Evolutionary conservation across 2,797 vertebrate genomes (phyloP).

Genomic region (Ataeniobius toweri): DNA sequence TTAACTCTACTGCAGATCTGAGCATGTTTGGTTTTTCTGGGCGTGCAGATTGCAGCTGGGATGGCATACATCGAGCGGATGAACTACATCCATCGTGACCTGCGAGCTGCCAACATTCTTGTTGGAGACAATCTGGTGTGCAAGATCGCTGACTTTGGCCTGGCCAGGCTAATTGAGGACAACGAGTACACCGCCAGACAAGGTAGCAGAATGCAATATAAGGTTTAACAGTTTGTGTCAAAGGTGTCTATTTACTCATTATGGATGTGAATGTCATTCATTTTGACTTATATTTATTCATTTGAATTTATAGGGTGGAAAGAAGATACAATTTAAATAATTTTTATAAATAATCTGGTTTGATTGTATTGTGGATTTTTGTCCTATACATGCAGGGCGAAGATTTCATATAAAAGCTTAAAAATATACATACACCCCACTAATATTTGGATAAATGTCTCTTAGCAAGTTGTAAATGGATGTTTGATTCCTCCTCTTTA

Average conservation of each 20-base stretch:
- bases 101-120: constrained; percentile 96
- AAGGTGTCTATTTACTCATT: not conserved
- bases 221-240: not conserved
- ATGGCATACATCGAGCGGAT: constrained; percentile 98
- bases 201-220: constrained; percentile 76
- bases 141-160: constrained; percentile 96
- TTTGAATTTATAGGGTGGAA: not conserved
- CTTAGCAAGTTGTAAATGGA: no score
- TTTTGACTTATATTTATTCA: not conserved
- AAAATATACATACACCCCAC: no score
- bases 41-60: constrained; percentile 86
- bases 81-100: constrained; percentile 98
- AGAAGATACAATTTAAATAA: not conserved
- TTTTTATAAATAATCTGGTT: not conserved
- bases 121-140: constrained; percentile 94
- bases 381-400: not conserved
- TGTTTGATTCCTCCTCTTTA: no score
- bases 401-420: not conserved
- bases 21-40: constrained; percentile 16
- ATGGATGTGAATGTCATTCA: not conserved
- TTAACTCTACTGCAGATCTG: not conserved
- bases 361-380: not conserved
- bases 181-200: constrained; percentile 95
- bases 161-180: constrained; percentile 94
- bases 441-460: no score